These are phyloP conservation scores for Xanthia icteritia DNA, from an alignment of 2,888 invertebrate genomes.

Conservation along the genomic window DNA sequence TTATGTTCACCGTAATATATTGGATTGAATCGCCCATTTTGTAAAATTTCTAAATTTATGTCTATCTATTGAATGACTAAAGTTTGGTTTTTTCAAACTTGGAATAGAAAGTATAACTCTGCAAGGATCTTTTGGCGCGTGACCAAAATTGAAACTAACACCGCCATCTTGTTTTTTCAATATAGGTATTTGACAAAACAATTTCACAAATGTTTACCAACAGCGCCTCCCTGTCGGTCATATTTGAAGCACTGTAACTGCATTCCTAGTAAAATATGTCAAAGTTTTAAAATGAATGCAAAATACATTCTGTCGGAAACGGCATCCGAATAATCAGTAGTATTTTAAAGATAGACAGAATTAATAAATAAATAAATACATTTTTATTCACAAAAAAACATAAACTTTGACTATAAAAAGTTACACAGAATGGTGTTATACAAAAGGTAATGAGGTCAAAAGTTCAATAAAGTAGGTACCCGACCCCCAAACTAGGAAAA, in stretches of 20 bases:
- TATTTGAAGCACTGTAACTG: neutral
- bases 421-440: too few species aligned
- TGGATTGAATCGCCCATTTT: too few species aligned
- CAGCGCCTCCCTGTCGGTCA: neutral
- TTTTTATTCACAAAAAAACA: too few species aligned
- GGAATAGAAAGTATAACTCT: neutral
- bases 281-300: neutral
- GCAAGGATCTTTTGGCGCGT: neutral
- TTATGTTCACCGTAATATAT: neutral
- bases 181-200: neutral
- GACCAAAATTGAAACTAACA: neutral
- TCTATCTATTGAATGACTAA: neutral
- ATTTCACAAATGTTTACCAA: neutral
- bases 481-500: too few species aligned
- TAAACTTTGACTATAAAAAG: too few species aligned
- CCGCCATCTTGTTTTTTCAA: neutral
- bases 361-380: too few species aligned
- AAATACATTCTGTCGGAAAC: neutral
- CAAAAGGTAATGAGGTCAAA: too few species aligned
- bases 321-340: neutral
- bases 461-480: too few species aligned
- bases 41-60: too few species aligned
- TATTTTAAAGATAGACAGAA: constrained; percentile 6
- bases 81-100: neutral
- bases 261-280: too few species aligned